Evolutionary conservation across 23 tunicate species (phyloP).

Genomic region (Phallusia fumigata): DNA sequence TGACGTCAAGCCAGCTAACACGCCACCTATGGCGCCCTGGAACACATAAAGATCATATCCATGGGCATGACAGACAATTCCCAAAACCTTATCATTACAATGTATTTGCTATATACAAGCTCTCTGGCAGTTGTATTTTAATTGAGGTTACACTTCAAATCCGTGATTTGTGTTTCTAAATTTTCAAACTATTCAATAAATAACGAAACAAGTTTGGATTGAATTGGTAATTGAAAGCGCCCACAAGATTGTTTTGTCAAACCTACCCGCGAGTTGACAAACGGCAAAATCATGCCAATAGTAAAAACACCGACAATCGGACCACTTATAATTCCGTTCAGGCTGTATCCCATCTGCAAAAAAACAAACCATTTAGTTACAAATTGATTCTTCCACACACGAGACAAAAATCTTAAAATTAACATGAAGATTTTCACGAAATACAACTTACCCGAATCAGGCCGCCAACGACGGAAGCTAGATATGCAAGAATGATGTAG

Average conservation of each 20-base stretch:
- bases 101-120: too few relatives aligned
- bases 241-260: too few relatives aligned
- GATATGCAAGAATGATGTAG: conserved; percentile 68
- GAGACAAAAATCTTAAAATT: not conserved
- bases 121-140: too few relatives aligned
- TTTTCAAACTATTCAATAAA: too few relatives aligned
- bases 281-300: conserved; percentile 82
- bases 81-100: too few relatives aligned
- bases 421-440: too few relatives aligned
- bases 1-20: conserved; percentile 30
- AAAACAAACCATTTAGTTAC: not conserved
- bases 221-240: too few relatives aligned
- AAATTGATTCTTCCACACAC: not conserved
- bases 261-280: conserved; percentile 69
- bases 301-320: conserved; percentile 88
- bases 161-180: too few relatives aligned
- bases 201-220: too few relatives aligned
- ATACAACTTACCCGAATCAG: conserved; percentile 54
- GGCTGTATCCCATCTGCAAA: conserved; percentile 79
- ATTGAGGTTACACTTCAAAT: too few relatives aligned
- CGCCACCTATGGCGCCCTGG: conserved; percentile 74
- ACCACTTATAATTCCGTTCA: conserved; percentile 75
- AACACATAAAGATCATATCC: not conserved
- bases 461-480: conserved; percentile 85
- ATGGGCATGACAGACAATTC: not conserved